Percentiles rank a stretch among this genome's conserved stretches.
Evolutionary conservation across 1,140 invertebrate species (phyloP).

Genomic region (Drosophila navojoa): DNA sequence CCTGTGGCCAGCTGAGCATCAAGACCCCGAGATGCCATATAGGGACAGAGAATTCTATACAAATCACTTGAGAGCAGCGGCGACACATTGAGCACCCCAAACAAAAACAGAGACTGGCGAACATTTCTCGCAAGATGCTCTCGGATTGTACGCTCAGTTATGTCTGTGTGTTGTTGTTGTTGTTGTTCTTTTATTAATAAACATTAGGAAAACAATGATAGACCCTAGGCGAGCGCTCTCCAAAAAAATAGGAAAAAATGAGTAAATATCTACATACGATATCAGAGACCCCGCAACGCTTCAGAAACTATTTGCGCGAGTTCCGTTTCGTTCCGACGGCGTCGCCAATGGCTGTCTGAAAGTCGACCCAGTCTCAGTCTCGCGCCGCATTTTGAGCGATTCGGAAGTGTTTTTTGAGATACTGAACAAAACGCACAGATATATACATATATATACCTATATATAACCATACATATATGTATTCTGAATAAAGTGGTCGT

Average conservation of each 20-base stretch:
- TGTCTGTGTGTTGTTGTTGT: background rate
- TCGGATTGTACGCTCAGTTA: background rate
- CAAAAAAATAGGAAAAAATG: background rate
- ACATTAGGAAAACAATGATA: conserved; percentile 49
- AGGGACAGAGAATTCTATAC: conserved; percentile 24
- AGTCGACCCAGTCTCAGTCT: conserved; percentile 68
- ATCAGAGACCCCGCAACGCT: conserved; percentile 44
- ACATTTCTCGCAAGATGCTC: conserved; percentile 10
- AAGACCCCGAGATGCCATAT: background rate
- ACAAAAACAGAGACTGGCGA: conserved; percentile 7
- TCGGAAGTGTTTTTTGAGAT: conserved; percentile 70
- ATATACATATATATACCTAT: conserved; percentile 13
- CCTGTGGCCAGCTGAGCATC: background rate
- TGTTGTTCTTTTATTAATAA: conserved; percentile 35
- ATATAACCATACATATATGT: background rate
- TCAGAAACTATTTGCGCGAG: conserved; percentile 64
- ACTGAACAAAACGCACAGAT: conserved; percentile 5
- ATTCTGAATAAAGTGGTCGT: conserved; percentile 13
- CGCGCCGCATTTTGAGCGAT: conserved; percentile 80
- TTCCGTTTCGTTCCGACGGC: conserved; percentile 64
- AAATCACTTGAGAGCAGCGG: conserved; percentile 16
- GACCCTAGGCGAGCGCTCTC: conserved; percentile 24
- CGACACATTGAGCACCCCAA: background rate
- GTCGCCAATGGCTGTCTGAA: conserved; percentile 55
- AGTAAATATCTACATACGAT: conserved; percentile 29